Percentiles rank a stretch among this genome's conserved stretches.
phyloP scores from a whole-genome alignment of 1,140 invertebrate species.

The Choristoneura fumiferana region DNA sequence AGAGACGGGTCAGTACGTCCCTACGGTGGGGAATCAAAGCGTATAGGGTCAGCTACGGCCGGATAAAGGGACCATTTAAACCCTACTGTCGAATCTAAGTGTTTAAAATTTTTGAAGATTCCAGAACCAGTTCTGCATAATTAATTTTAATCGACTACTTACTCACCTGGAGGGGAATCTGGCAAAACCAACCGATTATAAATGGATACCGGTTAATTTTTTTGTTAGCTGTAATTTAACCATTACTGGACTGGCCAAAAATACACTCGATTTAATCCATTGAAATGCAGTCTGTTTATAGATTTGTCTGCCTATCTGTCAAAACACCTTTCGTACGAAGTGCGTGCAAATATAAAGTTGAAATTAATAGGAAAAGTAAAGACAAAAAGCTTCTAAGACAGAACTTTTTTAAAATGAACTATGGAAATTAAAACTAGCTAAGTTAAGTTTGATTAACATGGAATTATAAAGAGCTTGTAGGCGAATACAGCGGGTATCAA shows the following conservation, averaged over 20 bases:
- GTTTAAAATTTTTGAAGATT: constrained; percentile 6
- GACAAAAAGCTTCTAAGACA: no score
- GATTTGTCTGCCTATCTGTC: no score
- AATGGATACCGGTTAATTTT: neutral
- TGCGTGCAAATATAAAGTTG: no score
- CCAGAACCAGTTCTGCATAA: constrained; percentile 5
- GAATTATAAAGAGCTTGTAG: no score
- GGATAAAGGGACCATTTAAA: constrained; percentile 1
- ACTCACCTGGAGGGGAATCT: neutral
- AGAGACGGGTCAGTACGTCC: neutral
- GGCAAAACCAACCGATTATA: neutral
- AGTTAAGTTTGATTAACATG: no score
- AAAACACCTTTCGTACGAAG: no score
- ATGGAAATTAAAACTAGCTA: no score
- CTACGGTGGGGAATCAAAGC: neutral
- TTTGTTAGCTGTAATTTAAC: neutral
- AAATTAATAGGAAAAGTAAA: no score
- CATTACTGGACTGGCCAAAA: neutral
- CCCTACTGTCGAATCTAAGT: neutral
- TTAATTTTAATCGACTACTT: constrained; percentile 5
- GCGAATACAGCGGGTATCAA: no score
- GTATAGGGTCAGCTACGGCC: neutral
- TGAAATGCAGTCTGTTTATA: no score
- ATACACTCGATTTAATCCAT: no score
- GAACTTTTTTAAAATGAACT: no score